Conservation (phyloP, 2,113 vertebrate genomes). For the Galbula dea region DNA sequence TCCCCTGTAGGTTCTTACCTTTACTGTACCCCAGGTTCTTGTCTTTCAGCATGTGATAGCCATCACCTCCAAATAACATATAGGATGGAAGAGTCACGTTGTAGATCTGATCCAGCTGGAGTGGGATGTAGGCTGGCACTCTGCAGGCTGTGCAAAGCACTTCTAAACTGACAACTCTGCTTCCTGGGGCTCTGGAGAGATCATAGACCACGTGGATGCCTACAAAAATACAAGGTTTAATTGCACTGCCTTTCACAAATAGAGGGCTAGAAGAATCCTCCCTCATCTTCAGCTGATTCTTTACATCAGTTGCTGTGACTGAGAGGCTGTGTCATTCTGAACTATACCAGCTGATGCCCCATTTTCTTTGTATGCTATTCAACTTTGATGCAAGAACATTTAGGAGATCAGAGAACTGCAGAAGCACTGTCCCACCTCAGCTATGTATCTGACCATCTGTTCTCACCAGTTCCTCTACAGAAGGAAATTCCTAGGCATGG, state of each 20-base stretch:
- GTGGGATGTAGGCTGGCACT: constrained; percentile 79
- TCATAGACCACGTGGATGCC: constrained; percentile 86
- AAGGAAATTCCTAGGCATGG: neutral
- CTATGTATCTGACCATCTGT: neutral
- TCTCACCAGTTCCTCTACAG: neutral
- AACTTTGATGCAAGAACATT: neutral
- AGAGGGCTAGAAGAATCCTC: neutral
- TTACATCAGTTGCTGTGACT: neutral
- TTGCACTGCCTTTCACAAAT: neutral
- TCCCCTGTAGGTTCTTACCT: constrained; percentile 71
- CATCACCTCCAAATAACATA: constrained; percentile 83
- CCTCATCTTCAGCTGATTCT: neutral
- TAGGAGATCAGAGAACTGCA: neutral
- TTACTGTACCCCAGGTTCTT: constrained; percentile 81
- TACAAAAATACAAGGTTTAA: constrained; percentile 37
- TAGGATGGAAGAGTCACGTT: constrained; percentile 81
- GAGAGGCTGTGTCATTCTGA: fast-evolving
- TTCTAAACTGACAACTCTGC: constrained; percentile 73
- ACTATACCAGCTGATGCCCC: neutral
- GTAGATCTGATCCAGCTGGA: constrained; percentile 75
- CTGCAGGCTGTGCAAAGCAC: constrained; percentile 86
- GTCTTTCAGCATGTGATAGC: constrained; percentile 80
- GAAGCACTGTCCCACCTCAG: neutral
- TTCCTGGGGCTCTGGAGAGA: constrained; percentile 66
- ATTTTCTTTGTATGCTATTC: neutral